Evolutionary conservation across 92 coral and sea anemone species (phyloP), one percentile per base, ranked within the genome.

Genomic region (Parazoanthus darwini): DNA sequence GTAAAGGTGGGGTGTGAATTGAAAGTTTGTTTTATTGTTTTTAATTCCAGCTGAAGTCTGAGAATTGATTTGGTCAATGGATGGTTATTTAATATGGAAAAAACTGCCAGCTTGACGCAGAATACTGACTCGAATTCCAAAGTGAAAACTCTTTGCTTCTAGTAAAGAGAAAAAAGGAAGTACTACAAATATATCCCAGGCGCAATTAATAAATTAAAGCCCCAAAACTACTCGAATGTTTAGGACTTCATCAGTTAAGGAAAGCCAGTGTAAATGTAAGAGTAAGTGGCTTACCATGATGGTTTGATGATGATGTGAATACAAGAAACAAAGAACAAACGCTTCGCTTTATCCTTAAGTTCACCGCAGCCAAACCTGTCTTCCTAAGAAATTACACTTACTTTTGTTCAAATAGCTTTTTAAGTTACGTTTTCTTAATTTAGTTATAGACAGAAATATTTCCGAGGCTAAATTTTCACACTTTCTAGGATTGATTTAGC

Each of bases 21-120:
- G 68, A 7, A 74, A 38, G 78, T 48, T 42, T 46, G 20, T 42
- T 26, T 84, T 46, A 71, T 48, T 71, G 85, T 50, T 50, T 72
- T 26, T 26, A 70, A 48, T 29, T 71, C 42, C 43, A 84, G 25
- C 75, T 84, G 79, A n/a, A 71, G 67, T 84, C 42, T 67, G 38
- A 23, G 11, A 82, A 48, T 38, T 65, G 4, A 44, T 23, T 43
- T 38, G 39, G 8, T 35, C 25, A 54, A 54, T 56, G 38, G n/a
- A 37, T 35, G 11, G 14, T 56, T 39, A 26, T 79, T 42, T 35
- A 10, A 33, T 51, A 23, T 22, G 59, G 71, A 8, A n/a, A 39
- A 18, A 38, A 37, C 56, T 23, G 48, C 66, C 42, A 44, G 44
- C 20, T 50, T 43, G 66, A 71, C 43, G 14, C 35, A 16, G 23